Conservation (phyloP, 64 coral and sea anemone genomes). For the Hydrozoanthus tunicans region DNA sequence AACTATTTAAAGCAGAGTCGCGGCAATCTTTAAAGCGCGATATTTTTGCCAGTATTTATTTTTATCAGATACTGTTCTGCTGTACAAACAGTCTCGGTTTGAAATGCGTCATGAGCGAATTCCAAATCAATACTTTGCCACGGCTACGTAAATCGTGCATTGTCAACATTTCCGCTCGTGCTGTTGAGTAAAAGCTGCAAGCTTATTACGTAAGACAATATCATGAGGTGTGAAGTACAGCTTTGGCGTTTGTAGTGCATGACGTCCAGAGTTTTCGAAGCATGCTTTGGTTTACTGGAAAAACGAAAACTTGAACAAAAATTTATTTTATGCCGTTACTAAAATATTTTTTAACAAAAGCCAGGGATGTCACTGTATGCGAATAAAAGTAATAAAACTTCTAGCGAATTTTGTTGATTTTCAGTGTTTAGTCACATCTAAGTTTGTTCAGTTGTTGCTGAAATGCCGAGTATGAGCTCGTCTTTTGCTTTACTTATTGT, state of each 20-base stretch:
- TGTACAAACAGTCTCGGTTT: background rate
- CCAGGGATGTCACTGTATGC: background rate
- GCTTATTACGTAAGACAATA: background rate
- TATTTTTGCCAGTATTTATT: constrained; percentile 32
- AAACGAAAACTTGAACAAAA: background rate
- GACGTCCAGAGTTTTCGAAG: background rate
- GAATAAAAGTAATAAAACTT: background rate
- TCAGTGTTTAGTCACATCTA: background rate
- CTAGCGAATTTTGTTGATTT: background rate
- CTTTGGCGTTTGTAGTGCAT: background rate
- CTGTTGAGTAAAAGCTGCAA: background rate
- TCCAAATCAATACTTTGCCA: background rate
- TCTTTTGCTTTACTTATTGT: background rate
- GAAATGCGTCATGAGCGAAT: constrained; percentile 36
- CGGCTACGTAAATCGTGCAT: background rate
- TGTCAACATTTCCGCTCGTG: background rate
- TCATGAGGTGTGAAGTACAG: background rate
- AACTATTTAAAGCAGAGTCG: background rate
- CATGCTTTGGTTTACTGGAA: background rate
- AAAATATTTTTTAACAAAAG: background rate
- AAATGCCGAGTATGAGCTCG: background rate
- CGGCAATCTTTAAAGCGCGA: background rate
- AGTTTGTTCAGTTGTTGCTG: background rate
- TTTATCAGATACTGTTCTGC: constrained; percentile 13
- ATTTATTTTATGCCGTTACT: background rate